Percentiles rank a stretch among this genome's conserved stretches.
Evolutionary conservation across 2,888 invertebrate species (phyloP).

Genomic region (Oeneis ivallda): DNA sequence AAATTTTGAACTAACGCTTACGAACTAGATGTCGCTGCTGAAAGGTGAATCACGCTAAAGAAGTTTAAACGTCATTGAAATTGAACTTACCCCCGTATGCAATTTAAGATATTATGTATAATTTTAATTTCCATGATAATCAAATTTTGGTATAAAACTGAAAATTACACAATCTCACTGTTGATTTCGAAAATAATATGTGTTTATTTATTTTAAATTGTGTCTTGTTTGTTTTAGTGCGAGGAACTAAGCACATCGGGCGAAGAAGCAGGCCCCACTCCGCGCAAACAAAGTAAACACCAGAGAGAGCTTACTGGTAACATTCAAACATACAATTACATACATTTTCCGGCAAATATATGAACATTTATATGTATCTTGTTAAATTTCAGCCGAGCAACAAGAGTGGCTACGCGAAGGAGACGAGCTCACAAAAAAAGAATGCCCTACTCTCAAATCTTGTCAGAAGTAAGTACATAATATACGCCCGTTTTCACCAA

Average conservation of each 20-base stretch:
- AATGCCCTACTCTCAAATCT: constrained; percentile 69
- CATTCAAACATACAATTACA: too few relatives aligned
- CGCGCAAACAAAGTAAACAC: constrained; percentile 83
- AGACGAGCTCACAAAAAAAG: constrained; percentile 74
- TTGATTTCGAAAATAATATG: too few relatives aligned
- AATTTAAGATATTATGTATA: too few relatives aligned
- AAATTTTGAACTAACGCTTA: too few relatives aligned
- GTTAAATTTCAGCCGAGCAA: constrained; percentile 60
- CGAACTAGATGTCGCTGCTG: too few relatives aligned
- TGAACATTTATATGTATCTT: background rate
- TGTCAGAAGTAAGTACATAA: constrained; percentile 77
- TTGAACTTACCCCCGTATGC: too few relatives aligned
- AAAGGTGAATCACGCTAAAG: too few relatives aligned
- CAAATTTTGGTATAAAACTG: too few relatives aligned
- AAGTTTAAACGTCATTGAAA: background rate
- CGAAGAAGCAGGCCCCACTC: constrained; percentile 82
- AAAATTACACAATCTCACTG: too few relatives aligned
- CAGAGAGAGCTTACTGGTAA: constrained; percentile 73
- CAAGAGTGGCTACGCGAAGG: constrained; percentile 73
- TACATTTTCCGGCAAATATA: background rate
- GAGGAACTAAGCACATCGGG: constrained; percentile 82
- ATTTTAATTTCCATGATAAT: too few relatives aligned
- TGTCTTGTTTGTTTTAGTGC: constrained; percentile 62
- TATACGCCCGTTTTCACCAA: too few relatives aligned
- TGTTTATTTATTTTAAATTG: background rate